Evolutionary conservation across 92 coral and sea anemone genomes (phyloP).

Genomic region (Zoanthus sansibaricus): DNA sequence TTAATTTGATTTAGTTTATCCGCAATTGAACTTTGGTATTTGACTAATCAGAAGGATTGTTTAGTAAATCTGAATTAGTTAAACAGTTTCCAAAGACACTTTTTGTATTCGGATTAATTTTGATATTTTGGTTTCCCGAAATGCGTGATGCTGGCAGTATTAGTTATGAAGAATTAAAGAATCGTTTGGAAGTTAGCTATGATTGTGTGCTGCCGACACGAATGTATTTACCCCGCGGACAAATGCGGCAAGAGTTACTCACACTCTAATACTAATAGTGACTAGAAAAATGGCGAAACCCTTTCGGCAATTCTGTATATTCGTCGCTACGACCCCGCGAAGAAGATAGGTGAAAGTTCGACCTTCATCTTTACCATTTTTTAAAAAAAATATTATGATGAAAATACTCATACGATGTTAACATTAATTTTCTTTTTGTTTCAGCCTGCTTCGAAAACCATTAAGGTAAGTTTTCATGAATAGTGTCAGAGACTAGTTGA

Average conservation of each 20-base stretch:
- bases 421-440: neutral
- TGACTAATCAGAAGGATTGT: slow-evolving; percentile 12
- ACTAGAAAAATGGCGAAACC: slow-evolving; percentile 30
- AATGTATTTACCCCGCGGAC: slow-evolving; percentile 36
- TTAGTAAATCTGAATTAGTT: neutral
- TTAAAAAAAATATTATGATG: neutral
- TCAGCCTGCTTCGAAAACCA: neutral
- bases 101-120: neutral
- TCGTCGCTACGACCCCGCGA: slow-evolving; percentile 18
- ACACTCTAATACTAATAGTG: neutral
- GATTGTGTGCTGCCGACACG: slow-evolving; percentile 10
- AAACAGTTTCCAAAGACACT: neutral
- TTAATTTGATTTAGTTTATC: slow-evolving; percentile 27
- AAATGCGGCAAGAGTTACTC: slow-evolving; percentile 32
- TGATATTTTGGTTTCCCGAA: neutral
- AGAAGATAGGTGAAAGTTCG: neutral
- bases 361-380: neutral
- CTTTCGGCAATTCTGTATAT: slow-evolving; percentile 23
- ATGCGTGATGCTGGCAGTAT: neutral
- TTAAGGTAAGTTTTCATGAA: neutral
- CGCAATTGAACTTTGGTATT: slow-evolving; percentile 12
- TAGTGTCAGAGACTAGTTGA: neutral
- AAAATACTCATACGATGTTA: neutral
- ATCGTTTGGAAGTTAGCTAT: slow-evolving; percentile 1
- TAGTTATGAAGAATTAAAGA: neutral